Base-by-base conservation (phyloP, 2,797 vertebrate genomes). In the Hyperoplus immaculatus region DNA sequence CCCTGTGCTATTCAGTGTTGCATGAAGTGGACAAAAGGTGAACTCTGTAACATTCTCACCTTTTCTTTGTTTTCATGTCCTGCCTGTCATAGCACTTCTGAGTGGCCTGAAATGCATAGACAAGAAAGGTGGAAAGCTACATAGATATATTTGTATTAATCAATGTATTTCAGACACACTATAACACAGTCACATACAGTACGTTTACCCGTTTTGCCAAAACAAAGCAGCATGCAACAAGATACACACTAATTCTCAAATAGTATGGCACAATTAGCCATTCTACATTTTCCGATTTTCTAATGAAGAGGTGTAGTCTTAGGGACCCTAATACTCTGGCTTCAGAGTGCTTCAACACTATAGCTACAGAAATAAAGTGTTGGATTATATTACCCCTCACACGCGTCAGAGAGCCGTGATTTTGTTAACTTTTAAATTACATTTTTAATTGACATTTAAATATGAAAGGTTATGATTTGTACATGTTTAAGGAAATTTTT, bases 21-120 rank as follows among this genome's bases (percentile, higher is more conserved):
- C 65, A 3, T 75, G 74, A 84, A 73, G 63, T 51, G 61, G 76
- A 58, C 64, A 50, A 63, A 39, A 50, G 4, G 12, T 51, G 57
- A 74, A 68, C 54, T 53, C 3, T 36, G 46, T 36, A 9, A 21
- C 66, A 69, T 64, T 39, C 6, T 43, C 6, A 6, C 42, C n/a
- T 51, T 47, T 55, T 12, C 60, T 41, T 3, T 36, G 21, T 43
- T 49, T 69, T 59, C 73, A 42, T 72, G 42, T 49, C 50, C 38
- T 43, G 11, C 60, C 60, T 68, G 29, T 58, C 13, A 51, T 60
- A 43, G 3, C n/a, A 47, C 73, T 80, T 53, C 11, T 38, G 18
- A 41, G 16, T 29, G 6, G 12, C 12, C 39, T 6, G 46, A 54
- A 6, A 54, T 10, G 41, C 74, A 14, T 4, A 12, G n/a, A 69